These are phyloP conservation scores for Lichenostomus cassidix DNA, from an alignment of 2,113 vertebrate species.

Conservation along the genomic window DNA sequence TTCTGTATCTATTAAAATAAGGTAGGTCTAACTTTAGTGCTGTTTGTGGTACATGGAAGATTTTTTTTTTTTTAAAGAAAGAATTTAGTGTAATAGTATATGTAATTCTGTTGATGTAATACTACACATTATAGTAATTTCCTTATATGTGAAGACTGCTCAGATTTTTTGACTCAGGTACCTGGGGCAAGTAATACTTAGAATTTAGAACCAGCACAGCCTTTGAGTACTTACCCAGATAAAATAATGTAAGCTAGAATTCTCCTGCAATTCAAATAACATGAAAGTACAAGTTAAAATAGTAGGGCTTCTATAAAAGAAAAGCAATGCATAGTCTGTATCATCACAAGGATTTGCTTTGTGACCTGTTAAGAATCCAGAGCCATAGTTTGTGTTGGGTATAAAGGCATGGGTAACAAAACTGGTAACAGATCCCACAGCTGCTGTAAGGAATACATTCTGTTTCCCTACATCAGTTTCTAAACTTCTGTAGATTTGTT, in stretches of 20 bases:
- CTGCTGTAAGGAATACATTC: background rate
- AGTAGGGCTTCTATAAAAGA: background rate
- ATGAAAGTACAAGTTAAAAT: background rate
- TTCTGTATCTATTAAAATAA: slow-evolving; percentile 93
- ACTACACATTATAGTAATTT: background rate
- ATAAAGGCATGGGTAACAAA: background rate
- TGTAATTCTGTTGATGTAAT: background rate
- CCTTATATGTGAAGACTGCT: background rate
- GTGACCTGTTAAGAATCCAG: background rate
- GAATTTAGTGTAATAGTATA: background rate
- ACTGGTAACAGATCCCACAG: background rate
- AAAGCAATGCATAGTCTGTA: background rate
- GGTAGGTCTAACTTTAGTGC: slow-evolving; percentile 71
- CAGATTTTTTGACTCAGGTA: background rate
- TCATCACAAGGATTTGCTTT: background rate
- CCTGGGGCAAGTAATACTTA: background rate
- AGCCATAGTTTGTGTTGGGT: background rate
- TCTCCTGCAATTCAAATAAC: background rate
- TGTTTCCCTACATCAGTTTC: background rate
- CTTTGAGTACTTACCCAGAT: background rate
- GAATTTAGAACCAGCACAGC: background rate
- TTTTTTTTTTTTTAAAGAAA: background rate
- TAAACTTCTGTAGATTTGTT: background rate
- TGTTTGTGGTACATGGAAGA: background rate
- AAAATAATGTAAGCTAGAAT: background rate